Evolutionary conservation across 2,888 invertebrate species (phyloP).

Genomic region (Holacanthella duospinosa): DNA sequence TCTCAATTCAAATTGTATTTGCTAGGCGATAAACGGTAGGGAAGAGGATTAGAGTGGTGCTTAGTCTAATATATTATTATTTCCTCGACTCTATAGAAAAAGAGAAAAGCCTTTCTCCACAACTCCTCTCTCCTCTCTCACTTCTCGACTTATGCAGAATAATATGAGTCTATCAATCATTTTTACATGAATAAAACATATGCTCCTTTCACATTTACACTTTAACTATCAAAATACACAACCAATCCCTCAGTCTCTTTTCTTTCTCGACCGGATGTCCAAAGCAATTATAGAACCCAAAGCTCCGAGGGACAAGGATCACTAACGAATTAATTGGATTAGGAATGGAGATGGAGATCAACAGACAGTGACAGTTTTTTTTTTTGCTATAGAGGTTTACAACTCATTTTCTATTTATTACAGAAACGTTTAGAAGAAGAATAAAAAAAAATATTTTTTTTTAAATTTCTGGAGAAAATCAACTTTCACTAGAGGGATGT

Average conservation of each 20-base stretch:
- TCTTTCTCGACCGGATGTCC: not conserved
- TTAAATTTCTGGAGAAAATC: too few species aligned
- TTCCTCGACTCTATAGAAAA: slow-evolving; percentile 11
- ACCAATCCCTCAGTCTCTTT: too few species aligned
- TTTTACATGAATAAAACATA: slow-evolving; percentile 27
- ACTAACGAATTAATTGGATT: not conserved
- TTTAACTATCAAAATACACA: not conserved
- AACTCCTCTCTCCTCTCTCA: not conserved
- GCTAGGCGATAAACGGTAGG: slow-evolving; percentile 20
- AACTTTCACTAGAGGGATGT: too few species aligned
- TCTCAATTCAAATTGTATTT: slow-evolving; percentile 24
- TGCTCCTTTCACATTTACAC: slow-evolving; percentile 1
- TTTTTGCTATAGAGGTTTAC: too few species aligned
- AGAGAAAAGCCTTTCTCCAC: slow-evolving; percentile 3
- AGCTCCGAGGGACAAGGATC: not conserved
- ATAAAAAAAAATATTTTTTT: too few species aligned
- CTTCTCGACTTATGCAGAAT: slow-evolving; percentile 1
- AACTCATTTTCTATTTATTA: too few species aligned
- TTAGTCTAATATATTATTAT: slow-evolving; percentile 19
- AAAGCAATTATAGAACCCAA: not conserved
- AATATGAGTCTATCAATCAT: slow-evolving; percentile 24
- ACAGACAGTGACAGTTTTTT: too few species aligned
- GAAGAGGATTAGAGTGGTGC: slow-evolving; percentile 22
- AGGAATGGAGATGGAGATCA: not conserved
- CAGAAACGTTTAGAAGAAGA: too few species aligned